Base-by-base conservation (phyloP, 2,888 invertebrate genomes). In the Nomada fabriciana region DNA sequence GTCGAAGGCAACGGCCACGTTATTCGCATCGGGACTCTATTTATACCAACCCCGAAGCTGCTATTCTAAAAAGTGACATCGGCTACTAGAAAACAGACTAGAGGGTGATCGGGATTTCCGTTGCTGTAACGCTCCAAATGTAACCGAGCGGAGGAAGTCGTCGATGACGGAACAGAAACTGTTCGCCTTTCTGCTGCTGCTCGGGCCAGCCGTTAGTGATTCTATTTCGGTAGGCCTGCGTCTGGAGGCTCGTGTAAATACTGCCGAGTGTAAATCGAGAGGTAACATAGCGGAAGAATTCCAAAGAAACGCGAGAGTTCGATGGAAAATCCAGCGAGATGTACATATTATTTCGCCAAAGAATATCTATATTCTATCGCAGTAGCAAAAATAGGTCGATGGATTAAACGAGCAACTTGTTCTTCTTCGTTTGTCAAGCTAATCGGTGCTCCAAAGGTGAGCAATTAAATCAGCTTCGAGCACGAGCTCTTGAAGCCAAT, bases 151-250 rank as follows among this genome's bases (percentile, higher is more conserved):
- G 68, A 82, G 84, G 82, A 88, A 87, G 80, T 77, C 61, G 69
- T 74, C 76, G 80, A 84, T 85, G 85, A 89, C 84, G 86, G 86
- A 85, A 86, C 81, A 59, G 79, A 84, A 75, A 61, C 86, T 64
- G 78, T 18, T 18, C 47, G 71, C 67, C 81, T 83, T 85, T 76
- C 86, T 73, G 77, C 88, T 72, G 78, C 79, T 79, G 72, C 80
- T 64, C 67, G 59, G 61, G 71, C 60, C 55, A 59, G 60, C 63
- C 59, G 36, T 50, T 64, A 43, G 68, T 52, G 36, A 57, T 63
- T 78, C 83, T 83, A 86, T 87, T 87, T 86, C 81, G 61, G 77
- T 81, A 55, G 42, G 18, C 29, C 9, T 43, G 64, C 63, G 80
- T 76, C 76, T 82, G 80, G 74, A 73, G 68, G 10, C 47, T n/a